Base-by-base conservation (phyloP, 2,797 vertebrate genomes). In the Hyperoplus immaculatus region DNA sequence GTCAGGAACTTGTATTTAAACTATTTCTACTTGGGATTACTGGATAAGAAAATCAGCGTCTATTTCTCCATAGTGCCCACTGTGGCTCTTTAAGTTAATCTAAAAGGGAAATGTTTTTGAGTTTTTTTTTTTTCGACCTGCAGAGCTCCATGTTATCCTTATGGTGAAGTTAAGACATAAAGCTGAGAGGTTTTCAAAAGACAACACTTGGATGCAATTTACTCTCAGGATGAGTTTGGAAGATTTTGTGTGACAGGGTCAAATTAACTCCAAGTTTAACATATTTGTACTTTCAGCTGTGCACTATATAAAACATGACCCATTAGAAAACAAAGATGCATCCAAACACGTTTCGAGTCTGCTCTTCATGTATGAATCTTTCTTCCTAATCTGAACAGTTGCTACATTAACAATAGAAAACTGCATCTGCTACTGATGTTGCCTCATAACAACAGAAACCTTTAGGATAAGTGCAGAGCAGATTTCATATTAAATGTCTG, bases 381-480 rank as follows among this genome's bases (percentile, higher is more conserved):
- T 8, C 46, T 21, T 4, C 62, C 64, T 66, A 16, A 82, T 80
- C 77, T 56, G 21, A 68, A 36, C 72, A 38, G 70, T 62, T 10
- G 81, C 2, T 15, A n/a, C 80, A 47, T 87, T 82, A 85, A 83
- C 73, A 43, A 82, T 65, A 65, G 66, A 83, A 63, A 53, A 6
- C 0, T 21, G 64, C 58, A 1, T 64, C 63, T 74, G 81, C 21
- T 63, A 65, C 78, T 65, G 77, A 68, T 39, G 65, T 53, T 42
- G 82, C 85, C 12, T 46, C 75, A 65, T 73, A 15, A 62, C 50
- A 47, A 60, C 69, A 65, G 54, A 74, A 72, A 72, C 81, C 59
- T 75, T 85, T 53, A 80, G 71, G 75, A 72, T 8, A 61, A 63
- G 77, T 8, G 77, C 80, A 71, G 71, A 87, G 67, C 81, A 85